Base-by-base conservation (phyloP, 2,113 vertebrate genomes). In the Planiliza haematocheilus region DNA sequence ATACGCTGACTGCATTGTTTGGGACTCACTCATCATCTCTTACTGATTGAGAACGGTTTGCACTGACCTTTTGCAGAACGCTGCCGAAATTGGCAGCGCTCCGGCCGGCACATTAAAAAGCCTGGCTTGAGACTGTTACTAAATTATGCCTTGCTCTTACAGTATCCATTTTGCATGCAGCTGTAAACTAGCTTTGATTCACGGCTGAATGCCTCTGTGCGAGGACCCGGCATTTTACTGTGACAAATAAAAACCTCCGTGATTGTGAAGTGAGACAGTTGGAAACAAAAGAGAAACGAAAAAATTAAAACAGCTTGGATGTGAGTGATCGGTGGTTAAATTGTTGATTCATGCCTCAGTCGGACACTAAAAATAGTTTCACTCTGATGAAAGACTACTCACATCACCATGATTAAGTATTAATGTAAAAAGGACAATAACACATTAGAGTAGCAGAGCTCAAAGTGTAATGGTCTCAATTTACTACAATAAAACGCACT, bases 11-110 rank as follows among this genome's bases (percentile, higher is more conserved):
- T 71, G 55, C 51, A 76, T 78, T 86, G 79, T 88, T 79, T 85
- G 81, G 83, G 74, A 86, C 59, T 83, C 73, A 81, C 37, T 68
- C 68, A 69, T 84, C 77, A 55, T 77, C 77, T 79, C 65, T 71
- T 63, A 51, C 64, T 63, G 81, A 85, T 78, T 72, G 75, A 81
- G 51, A 80, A 67, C 53, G 8, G 77, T 86, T 86, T 79, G 57
- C 69, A 10, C 61, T 84, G 86, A 90, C 87, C 87, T 88, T 91
- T 87, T 70, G 74, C 63, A 79, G 66, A 77, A 71, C 0, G 52
- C 79, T 77, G 49, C 60, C 1, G 45, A 70, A 76, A 72, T 79
- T 81, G 80, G 79, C 85, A 70, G 78, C 1, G 34, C 60, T 82
- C 77, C 63, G 57, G 39, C 36, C 59, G 82, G 53, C 69, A 52